phyloP scores from a whole-genome alignment of 2,113 vertebrate species.

The Mohoua ochrocephala region DNA sequence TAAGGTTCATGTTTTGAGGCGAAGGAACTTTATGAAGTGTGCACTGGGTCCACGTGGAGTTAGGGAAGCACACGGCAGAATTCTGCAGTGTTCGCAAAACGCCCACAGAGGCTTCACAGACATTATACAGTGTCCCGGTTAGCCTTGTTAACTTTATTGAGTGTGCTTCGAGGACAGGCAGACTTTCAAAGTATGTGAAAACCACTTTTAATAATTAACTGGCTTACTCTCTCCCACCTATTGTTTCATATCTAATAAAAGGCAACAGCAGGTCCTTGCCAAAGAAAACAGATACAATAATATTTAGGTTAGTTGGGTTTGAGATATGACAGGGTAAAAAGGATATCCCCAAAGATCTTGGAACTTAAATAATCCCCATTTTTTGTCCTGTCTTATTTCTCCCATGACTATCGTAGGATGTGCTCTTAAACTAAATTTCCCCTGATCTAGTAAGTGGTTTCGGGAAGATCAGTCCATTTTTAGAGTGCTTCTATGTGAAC shows the following conservation, averaged over 20 bases:
- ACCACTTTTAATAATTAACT: slow-evolving; percentile 29
- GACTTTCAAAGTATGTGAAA: neutral
- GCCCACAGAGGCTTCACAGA: neutral
- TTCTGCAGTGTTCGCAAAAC: fast-evolving
- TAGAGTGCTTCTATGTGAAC: neutral
- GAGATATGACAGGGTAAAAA: neutral
- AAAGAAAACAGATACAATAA: neutral
- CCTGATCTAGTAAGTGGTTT: neutral
- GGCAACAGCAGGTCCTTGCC: neutral
- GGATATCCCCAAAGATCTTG: neutral
- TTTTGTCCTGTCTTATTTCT: slow-evolving; percentile 11
- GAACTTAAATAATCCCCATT: neutral
- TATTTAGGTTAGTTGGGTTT: neutral
- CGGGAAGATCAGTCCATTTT: neutral
- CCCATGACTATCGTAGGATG: neutral
- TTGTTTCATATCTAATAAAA: slow-evolving; percentile 9
- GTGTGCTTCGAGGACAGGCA: slow-evolving; percentile 18
- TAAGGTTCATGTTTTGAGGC: neutral
- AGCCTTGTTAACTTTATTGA: slow-evolving; percentile 28
- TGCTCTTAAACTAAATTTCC: neutral
- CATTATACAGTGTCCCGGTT: neutral
- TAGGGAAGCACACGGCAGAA: neutral
- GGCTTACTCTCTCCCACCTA: neutral
- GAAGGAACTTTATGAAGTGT: slow-evolving; percentile 17
- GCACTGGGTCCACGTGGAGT: neutral